Percentiles rank a stretch among this genome's conserved stretches.
phyloP scores from a whole-genome alignment of 2,113 vertebrate genomes.

The Blennius ocellaris region DNA sequence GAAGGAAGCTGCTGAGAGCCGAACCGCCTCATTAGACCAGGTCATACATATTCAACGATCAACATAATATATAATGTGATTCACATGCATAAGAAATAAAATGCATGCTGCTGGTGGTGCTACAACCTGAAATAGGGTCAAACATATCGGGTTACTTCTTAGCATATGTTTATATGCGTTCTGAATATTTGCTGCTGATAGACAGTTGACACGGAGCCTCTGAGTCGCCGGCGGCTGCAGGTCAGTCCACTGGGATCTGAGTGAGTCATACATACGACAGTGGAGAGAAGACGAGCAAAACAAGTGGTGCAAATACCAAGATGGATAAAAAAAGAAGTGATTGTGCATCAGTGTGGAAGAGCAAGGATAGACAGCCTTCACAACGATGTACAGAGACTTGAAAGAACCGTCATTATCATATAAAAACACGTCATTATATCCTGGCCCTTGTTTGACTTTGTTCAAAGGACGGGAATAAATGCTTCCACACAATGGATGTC shows the following conservation, averaged over 20 bases:
- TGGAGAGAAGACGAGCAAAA: neutral
- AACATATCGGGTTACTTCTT: too few species aligned
- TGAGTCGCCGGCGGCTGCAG: too few species aligned
- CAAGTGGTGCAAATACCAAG: neutral
- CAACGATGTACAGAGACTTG: conserved; percentile 9
- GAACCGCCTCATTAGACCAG: conserved; percentile 25
- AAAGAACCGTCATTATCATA: conserved; percentile 43
- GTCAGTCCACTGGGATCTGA: neutral
- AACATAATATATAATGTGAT: conserved; percentile 26
- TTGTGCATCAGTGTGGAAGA: neutral
- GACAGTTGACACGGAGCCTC: too few species aligned
- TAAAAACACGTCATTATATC: conserved; percentile 47
- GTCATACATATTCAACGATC: conserved; percentile 51
- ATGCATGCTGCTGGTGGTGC: too few species aligned
- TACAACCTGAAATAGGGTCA: too few species aligned
- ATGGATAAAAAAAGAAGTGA: neutral
- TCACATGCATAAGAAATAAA: neutral
- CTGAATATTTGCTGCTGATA: too few species aligned
- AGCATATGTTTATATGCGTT: too few species aligned
- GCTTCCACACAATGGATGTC: neutral
- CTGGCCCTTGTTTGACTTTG: conserved; percentile 21
- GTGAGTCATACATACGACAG: neutral
- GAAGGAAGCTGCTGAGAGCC: conserved; percentile 21
- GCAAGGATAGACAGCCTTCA: neutral
- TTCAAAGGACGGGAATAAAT: neutral